A percentile compares a stretch with the other conserved stretches of the same genome.
Conservation (phyloP, 2,797 vertebrate genomes). For the Zalophus californianus region DNA sequence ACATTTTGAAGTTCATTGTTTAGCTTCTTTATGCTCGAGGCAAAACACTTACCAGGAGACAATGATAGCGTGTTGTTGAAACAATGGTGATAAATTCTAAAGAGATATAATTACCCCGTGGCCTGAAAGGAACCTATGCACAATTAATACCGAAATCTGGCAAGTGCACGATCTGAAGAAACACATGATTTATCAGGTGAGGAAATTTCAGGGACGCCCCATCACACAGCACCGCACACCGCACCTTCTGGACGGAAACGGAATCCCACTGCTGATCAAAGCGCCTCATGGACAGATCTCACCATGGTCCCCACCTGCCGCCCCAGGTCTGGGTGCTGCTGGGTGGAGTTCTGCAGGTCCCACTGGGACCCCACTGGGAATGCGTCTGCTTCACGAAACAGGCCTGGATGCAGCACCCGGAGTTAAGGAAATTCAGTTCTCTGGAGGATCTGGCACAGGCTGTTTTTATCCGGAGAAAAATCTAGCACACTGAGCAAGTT, state of each 20-base stretch:
- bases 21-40: conserved; percentile 74
- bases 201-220: conserved; percentile 9
- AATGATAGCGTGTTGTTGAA: conserved; percentile 62
- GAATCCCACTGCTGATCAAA: conserved; percentile 55
- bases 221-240: background rate
- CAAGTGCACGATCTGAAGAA: conserved; percentile 61
- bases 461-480: background rate
- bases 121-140: conserved; percentile 77
- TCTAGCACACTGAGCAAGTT: conserved; percentile 33
- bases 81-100: conserved; percentile 82
- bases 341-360: conserved; percentile 28
- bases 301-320: conserved; percentile 36
- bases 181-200: conserved; percentile 64
- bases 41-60: conserved; percentile 65
- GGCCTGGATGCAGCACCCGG: background rate
- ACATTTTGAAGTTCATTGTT: conserved; percentile 76
- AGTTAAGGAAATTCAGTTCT: background rate
- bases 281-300: background rate
- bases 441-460: background rate
- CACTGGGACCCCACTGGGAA: conserved; percentile 47
- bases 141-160: conserved; percentile 80
- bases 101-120: conserved; percentile 82
- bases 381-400: conserved; percentile 62
- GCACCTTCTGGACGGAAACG: conserved; percentile 49
- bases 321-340: background rate